Base-by-base conservation (phyloP, 2,888 invertebrate genomes). In the Leptinotarsa rubiginosa region DNA sequence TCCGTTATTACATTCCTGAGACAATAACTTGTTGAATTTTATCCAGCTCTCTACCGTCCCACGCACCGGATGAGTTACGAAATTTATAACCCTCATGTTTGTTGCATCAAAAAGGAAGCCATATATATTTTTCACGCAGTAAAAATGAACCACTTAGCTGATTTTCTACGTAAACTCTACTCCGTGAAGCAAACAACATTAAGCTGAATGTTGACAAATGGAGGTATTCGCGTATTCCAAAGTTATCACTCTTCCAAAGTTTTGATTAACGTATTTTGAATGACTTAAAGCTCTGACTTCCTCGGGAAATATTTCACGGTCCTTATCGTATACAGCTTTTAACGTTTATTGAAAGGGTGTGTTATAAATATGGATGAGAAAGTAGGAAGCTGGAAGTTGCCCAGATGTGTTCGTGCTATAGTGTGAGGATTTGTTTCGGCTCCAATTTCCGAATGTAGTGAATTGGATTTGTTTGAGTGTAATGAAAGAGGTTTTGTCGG, bases 91-190 rank as follows among this genome's bases (percentile, higher is more conserved):
- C 67, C 66, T 54, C 76, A 75, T 74, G 76, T 77, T 70, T 66
- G 59, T 49, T 70, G 47, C 74, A 66, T 74, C 69, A 56, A 74
- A 77, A 74, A 70, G 68, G 72, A 64, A 68, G 68, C 74, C 72
- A 70, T 75, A 68, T 75, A 75, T 77, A 77, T 73, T 75, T 75
- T 75, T 70, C 75, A 69, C 66, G 75, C 77, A 80, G 79, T 84
- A 84, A 84, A 85, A 84, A 84, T 84, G 84, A 83, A 83, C 83
- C 84, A 83, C 83, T 84, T 83, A 84, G 81, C 78, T 81, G 83
- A 82, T 83, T 81, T 75, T 75, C 73, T 77, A 72, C 56, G 69
- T 72, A 77, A 70, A 77, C 77, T 73, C 74, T 70, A 76, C 78
- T 75, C 74, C 73, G 59, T 65, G 79, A 65, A 73, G 80, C 76